These are phyloP conservation scores for Gopherus evgoodei DNA, from an alignment of 2,113 vertebrate genomes.

Conservation along the genomic window DNA sequence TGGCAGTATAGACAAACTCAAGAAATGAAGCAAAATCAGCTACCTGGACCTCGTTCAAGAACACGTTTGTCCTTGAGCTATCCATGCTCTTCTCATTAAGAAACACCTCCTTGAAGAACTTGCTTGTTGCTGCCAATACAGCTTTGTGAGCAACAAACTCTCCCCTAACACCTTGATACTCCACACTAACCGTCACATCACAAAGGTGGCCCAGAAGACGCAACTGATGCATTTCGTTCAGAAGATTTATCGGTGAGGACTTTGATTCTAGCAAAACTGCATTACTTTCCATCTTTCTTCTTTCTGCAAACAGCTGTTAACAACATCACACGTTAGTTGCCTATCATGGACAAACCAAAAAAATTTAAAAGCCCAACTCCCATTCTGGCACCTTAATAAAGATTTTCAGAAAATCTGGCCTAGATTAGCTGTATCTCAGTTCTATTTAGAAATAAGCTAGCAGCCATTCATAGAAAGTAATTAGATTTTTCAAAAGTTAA, in stretches of 20 bases:
- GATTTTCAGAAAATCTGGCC: background rate
- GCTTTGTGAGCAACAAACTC: slow-evolving; percentile 93
- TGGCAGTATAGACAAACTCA: slow-evolving; percentile 94
- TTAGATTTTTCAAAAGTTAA: background rate
- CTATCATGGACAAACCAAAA: accelerated
- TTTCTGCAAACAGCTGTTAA: slow-evolving; percentile 51
- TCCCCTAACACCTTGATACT: slow-evolving; percentile 85
- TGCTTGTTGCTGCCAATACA: slow-evolving; percentile 93
- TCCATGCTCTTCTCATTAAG: slow-evolving; percentile 79
- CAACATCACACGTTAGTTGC: accelerated
- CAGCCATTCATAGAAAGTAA: background rate
- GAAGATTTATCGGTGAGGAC: slow-evolving; percentile 84
- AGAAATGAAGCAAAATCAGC: slow-evolving; percentile 89
- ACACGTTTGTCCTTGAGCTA: slow-evolving; percentile 76
- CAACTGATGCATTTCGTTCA: slow-evolving; percentile 91
- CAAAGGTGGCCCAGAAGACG: slow-evolving; percentile 89
- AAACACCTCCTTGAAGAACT: slow-evolving; percentile 92
- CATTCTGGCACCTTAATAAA: background rate
- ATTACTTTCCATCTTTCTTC: slow-evolving; percentile 84
- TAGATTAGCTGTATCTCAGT: background rate
- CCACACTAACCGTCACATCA: slow-evolving; percentile 91
- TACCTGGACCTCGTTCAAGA: slow-evolving; percentile 83
- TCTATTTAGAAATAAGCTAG: background rate
- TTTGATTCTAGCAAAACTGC: slow-evolving; percentile 87
- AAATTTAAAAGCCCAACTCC: background rate